Percentiles rank a stretch among this genome's conserved stretches.
phyloP scores from a whole-genome alignment of 2,797 vertebrate species.

The Vespertilio murinus region DNA sequence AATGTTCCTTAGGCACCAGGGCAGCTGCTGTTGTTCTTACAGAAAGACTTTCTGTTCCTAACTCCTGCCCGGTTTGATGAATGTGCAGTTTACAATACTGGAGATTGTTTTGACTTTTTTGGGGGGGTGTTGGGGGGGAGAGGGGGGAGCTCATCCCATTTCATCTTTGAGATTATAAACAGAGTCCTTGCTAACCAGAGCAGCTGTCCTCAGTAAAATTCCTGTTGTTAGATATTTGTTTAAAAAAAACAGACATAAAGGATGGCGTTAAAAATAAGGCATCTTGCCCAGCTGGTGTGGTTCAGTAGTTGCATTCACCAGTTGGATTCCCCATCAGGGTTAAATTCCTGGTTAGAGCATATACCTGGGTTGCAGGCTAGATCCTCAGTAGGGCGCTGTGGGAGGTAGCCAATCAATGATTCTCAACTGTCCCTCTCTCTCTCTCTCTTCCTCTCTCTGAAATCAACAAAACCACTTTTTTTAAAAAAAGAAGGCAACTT shows the following conservation, averaged over 20 bases:
- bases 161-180: background rate
- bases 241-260: background rate
- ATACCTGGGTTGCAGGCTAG: no score
- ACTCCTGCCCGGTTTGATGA: background rate
- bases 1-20: background rate
- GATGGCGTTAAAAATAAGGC: background rate
- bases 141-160: background rate
- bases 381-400: no score
- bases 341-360: no score
- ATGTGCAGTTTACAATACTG: conserved; percentile 19
- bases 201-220: background rate
- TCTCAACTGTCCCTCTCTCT: no score
- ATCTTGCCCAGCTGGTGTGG: background rate
- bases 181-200: background rate
- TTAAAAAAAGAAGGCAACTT: background rate
- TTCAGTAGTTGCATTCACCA: no score
- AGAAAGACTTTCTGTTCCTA: conserved; percentile 18
- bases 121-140: background rate
- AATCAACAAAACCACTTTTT: no score
- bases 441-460: no score
- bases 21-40: background rate
- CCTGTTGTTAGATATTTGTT: conserved; percentile 55
- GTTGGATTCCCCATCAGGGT: no score
- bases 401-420: no score
- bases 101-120: conserved; percentile 7